Percentiles rank a stretch among this genome's conserved stretches.
Evolutionary conservation across 2,888 invertebrate genomes (phyloP).

Genomic region (Itoplectis maculator): DNA sequence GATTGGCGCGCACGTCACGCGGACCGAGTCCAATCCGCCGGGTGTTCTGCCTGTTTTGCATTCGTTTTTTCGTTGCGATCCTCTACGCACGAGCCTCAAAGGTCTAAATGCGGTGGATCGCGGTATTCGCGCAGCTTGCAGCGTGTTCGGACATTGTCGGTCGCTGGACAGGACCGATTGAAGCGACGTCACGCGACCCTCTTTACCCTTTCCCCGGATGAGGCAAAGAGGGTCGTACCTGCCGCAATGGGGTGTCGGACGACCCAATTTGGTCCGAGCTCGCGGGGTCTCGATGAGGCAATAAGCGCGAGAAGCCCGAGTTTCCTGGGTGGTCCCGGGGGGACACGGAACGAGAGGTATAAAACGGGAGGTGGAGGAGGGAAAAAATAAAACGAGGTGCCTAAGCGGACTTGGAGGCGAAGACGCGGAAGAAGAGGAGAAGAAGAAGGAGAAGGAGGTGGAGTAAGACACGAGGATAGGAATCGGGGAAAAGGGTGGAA

Average conservation of each 20-base stretch:
- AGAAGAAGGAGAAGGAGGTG: background rate
- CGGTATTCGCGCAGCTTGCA: background rate
- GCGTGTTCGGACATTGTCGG: background rate
- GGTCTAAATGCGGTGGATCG: background rate
- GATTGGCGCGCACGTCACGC: conserved; percentile 2
- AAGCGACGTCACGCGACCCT: background rate
- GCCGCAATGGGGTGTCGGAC: conserved; percentile 7
- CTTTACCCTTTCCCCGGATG: too few species aligned
- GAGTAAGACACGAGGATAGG: conserved; percentile 10
- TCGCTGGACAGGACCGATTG: conserved; percentile 8
- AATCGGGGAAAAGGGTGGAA: conserved; percentile 18
- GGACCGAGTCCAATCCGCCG: conserved; percentile 4
- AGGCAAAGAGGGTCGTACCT: conserved; percentile 35
- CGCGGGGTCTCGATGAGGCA: conserved; percentile 21
- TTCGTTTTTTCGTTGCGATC: conserved; percentile 7
- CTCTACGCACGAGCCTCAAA: background rate
- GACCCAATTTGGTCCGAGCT: conserved; percentile 39
- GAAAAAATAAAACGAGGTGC: conserved; percentile 26
- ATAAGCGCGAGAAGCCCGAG: conserved; percentile 20
- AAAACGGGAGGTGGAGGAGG: background rate
- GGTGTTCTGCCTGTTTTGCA: background rate
- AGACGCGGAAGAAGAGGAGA: conserved; percentile 9
- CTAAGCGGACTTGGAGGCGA: conserved; percentile 22
- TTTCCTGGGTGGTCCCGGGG: background rate
- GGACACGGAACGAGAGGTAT: background rate